Conservation (phyloP, 2,113 vertebrate genomes). For the Poeciliopsis turrubarensis region DNA sequence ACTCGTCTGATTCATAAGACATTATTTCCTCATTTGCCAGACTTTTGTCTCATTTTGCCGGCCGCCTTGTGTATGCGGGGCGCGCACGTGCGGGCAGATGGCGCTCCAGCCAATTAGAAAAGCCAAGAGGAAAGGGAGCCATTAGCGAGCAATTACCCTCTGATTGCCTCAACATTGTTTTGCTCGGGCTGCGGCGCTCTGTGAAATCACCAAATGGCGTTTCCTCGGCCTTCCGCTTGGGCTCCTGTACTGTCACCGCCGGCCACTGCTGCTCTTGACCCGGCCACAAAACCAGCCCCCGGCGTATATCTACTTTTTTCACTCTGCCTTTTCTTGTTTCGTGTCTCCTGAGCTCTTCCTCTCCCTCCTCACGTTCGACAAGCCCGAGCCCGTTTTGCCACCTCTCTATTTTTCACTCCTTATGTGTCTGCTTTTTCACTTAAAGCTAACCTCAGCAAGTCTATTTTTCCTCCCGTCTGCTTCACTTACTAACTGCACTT, state of each 20-base stretch:
- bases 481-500: slow-evolving; percentile 14
- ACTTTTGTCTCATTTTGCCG: slow-evolving; percentile 16
- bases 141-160: slow-evolving; percentile 74
- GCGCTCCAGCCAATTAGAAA: slow-evolving; percentile 73
- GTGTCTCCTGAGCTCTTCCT: slow-evolving; percentile 25
- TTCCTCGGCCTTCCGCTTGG: slow-evolving; percentile 21
- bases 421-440: slow-evolving; percentile 30
- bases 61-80: slow-evolving; percentile 25
- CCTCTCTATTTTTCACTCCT: slow-evolving; percentile 28
- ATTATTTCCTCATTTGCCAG: slow-evolving; percentile 5
- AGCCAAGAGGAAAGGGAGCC: slow-evolving; percentile 70
- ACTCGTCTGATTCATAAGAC: slow-evolving; percentile 11
- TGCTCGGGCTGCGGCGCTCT: slow-evolving; percentile 64
- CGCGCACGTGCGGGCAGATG: slow-evolving; percentile 56
- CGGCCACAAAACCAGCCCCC: background rate
- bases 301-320: slow-evolving; percentile 13
- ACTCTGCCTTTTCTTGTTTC: background rate
- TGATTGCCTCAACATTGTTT: slow-evolving; percentile 81
- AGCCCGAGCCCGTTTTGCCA: slow-evolving; percentile 22
- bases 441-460: slow-evolving; percentile 32
- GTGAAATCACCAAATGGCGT: slow-evolving; percentile 78
- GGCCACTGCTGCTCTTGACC: background rate
- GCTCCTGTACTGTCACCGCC: background rate
- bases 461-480: slow-evolving; percentile 14
- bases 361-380: slow-evolving; percentile 11